phyloP scores from a whole-genome alignment of 2,113 vertebrate genomes.

The Saguinus imperator region DNA sequence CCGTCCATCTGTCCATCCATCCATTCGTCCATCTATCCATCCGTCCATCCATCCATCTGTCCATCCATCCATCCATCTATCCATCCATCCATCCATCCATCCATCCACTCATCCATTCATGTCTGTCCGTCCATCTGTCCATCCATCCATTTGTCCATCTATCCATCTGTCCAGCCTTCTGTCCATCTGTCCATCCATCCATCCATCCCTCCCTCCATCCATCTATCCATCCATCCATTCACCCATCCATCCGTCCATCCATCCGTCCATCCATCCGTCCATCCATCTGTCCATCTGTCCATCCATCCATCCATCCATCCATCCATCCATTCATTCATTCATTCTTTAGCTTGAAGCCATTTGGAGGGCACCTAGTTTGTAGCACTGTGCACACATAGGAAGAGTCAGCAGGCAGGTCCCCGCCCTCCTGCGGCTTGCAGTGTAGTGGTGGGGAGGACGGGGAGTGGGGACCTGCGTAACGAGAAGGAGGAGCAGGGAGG shows the following conservation, averaged over 20 bases:
- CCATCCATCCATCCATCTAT: too few species aligned
- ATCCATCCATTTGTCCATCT: too few species aligned
- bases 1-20: too few species aligned
- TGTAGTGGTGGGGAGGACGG: background rate
- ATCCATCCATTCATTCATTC: background rate
- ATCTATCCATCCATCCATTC: accelerated
- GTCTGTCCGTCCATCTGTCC: too few species aligned
- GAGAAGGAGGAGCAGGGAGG: background rate
- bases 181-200: too few species aligned
- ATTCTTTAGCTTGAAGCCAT: accelerated
- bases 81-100: too few species aligned
- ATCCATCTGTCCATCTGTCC: too few species aligned
- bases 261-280: too few species aligned
- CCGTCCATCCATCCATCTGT: too few species aligned
- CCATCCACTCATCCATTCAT: accelerated
- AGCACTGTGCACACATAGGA: background rate
- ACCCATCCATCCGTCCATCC: accelerated
- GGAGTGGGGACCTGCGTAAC: background rate
- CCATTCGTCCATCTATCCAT: too few species aligned
- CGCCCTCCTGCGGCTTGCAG: background rate
- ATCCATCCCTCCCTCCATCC: accelerated
- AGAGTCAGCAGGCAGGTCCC: accelerated
- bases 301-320: accelerated
- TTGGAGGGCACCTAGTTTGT: background rate
- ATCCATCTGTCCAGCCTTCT: too few species aligned